These are phyloP conservation scores for Neodontobutis hainanensis DNA, from an alignment of 2,113 vertebrate species.

Conservation along the genomic window DNA sequence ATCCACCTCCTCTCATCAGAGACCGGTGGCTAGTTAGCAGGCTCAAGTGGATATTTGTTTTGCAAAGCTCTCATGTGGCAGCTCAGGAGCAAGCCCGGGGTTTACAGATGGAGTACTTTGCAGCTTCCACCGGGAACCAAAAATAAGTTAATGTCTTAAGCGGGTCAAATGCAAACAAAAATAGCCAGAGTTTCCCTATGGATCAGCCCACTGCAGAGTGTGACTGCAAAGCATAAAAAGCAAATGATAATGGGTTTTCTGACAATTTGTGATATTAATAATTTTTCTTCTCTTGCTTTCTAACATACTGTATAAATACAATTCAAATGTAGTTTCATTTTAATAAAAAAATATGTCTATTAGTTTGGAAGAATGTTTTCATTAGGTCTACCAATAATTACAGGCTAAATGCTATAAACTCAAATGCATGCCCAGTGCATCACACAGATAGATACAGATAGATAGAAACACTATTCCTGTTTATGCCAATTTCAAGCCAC, in stretches of 20 bases:
- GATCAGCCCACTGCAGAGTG: constrained; percentile 2
- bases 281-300: too few relatives aligned
- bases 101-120: constrained; percentile 44
- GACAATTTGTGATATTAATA: background rate
- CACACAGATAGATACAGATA: too few relatives aligned
- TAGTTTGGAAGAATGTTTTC: background rate
- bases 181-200: constrained; percentile 45
- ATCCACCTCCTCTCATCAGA: constrained; percentile 59
- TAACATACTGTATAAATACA: too few relatives aligned
- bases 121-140: constrained; percentile 43
- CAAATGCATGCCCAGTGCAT: too few relatives aligned
- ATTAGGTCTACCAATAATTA: too few relatives aligned
- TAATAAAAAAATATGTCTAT: background rate
- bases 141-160: constrained; percentile 48
- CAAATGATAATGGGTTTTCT: background rate
- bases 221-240: background rate
- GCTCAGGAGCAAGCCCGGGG: constrained; percentile 28
- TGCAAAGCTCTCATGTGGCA: constrained; percentile 31
- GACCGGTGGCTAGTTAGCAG: constrained; percentile 41
- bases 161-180: constrained; percentile 24
- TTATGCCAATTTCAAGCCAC: too few relatives aligned
- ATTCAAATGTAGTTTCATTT: too few relatives aligned
- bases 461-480: too few relatives aligned
- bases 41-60: constrained; percentile 58
- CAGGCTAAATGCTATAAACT: too few relatives aligned